Conservation (phyloP, 2,113 vertebrate species). For the Seriola dumerili region DNA sequence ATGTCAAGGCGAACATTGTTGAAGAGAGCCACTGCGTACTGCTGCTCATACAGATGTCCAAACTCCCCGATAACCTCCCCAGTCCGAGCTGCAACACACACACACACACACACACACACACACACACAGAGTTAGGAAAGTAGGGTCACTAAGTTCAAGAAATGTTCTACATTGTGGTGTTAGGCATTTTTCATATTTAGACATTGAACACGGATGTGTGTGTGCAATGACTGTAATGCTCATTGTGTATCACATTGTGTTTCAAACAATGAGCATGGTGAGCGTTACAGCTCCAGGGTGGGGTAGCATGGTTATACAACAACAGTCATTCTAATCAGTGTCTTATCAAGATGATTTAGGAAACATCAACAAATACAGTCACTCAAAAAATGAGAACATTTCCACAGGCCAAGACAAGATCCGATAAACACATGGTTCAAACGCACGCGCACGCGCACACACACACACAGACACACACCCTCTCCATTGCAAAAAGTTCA, state of each 20-base stretch:
- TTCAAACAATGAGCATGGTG: neutral
- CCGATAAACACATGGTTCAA: neutral
- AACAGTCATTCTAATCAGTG: neutral
- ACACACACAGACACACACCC: too few species aligned
- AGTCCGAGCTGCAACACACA: slow-evolving; percentile 85
- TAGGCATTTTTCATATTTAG: neutral
- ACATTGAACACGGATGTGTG: neutral
- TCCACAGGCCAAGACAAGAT: neutral
- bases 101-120: neutral
- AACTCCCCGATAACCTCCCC: slow-evolving; percentile 88
- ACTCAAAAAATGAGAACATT: neutral
- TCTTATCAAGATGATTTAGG: neutral
- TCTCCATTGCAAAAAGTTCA: too few species aligned
- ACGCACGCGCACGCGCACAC: neutral
- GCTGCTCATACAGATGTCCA: slow-evolving; percentile 87
- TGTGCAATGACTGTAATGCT: neutral
- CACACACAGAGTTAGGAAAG: neutral
- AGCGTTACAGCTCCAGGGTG: neutral
- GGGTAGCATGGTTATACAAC: neutral
- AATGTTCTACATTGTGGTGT: neutral
- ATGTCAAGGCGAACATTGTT: slow-evolving; percentile 94
- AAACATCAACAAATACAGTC: neutral
- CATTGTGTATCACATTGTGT: neutral
- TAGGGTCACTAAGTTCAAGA: neutral
- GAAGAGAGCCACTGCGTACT: slow-evolving; percentile 93